Conservation (phyloP, 35 echinoderm and acorn worm species). For the Ptychodera flava region DNA sequence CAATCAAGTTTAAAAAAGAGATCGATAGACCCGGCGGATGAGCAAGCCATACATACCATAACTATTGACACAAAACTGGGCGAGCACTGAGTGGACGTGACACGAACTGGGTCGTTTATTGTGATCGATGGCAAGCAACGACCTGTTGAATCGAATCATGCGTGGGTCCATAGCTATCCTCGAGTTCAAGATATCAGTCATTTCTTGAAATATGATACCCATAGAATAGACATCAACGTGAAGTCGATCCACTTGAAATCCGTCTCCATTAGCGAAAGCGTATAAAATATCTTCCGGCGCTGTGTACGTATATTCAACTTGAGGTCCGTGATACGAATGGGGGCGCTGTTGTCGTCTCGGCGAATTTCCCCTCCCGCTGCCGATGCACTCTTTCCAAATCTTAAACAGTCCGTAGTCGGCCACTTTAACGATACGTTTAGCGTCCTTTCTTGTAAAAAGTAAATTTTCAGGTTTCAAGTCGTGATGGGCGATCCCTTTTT, state of each 20-base stretch:
- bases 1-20: too few species aligned
- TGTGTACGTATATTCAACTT: neutral
- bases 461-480: neutral
- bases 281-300: neutral
- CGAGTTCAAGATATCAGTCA: neutral
- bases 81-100: neutral
- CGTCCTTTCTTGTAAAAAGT: neutral
- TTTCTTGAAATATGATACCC: neutral
- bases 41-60: neutral
- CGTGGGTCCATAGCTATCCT: neutral
- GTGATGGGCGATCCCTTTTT: neutral
- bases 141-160: neutral
- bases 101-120: neutral
- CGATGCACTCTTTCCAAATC: neutral
- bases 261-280: too few species aligned
- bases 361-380: neutral
- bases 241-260: neutral
- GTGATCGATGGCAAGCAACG: neutral
- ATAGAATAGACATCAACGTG: neutral
- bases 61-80: neutral
- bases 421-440: neutral
- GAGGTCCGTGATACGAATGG: neutral
- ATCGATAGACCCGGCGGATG: too few species aligned
- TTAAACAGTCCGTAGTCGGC: neutral
- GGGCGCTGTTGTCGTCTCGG: neutral